A percentile compares a stretch with the other conserved stretches of the same genome.
These are phyloP conservation scores for Acrocephalus arundinaceus DNA, from an alignment of 2,113 vertebrate species.

Conservation along the genomic window DNA sequence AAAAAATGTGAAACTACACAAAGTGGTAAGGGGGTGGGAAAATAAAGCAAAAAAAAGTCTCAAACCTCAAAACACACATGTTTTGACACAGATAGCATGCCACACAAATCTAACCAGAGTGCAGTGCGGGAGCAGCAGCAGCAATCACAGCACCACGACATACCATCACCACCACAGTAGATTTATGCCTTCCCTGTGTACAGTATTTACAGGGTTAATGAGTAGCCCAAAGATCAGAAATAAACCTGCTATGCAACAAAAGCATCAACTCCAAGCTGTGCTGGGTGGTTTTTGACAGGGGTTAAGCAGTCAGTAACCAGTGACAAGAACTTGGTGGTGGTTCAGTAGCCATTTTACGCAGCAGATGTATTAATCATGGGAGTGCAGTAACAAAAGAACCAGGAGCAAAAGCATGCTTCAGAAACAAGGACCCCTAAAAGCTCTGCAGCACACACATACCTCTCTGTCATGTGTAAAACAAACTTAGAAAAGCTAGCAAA, in stretches of 20 bases:
- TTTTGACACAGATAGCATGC: neutral
- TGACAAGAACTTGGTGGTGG: constrained; percentile 15
- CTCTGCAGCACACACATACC: neutral
- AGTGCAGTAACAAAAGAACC: neutral
- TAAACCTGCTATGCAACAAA: constrained; percentile 69
- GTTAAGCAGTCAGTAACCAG: constrained; percentile 41
- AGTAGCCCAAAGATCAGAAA: constrained; percentile 52
- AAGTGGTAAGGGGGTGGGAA: neutral
- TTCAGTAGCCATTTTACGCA: constrained; percentile 65
- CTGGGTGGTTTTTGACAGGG: constrained; percentile 46
- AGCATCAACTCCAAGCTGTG: constrained; percentile 55
- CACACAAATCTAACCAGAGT: neutral
- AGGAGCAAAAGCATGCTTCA: neutral
- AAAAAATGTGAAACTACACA: neutral
- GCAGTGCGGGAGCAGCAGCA: accelerated
- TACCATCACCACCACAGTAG: neutral
- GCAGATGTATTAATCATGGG: constrained; percentile 3
- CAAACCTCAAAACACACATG: neutral
- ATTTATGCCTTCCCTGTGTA: neutral
- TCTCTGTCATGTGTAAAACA: neutral
- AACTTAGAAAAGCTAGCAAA: neutral
- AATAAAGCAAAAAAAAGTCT: neutral
- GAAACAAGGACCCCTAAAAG: neutral
- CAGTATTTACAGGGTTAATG: constrained; percentile 58
- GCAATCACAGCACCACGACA: neutral